Evolutionary conservation across 1,140 invertebrate genomes (phyloP).

Genomic region (Pseudoatta argentina): DNA sequence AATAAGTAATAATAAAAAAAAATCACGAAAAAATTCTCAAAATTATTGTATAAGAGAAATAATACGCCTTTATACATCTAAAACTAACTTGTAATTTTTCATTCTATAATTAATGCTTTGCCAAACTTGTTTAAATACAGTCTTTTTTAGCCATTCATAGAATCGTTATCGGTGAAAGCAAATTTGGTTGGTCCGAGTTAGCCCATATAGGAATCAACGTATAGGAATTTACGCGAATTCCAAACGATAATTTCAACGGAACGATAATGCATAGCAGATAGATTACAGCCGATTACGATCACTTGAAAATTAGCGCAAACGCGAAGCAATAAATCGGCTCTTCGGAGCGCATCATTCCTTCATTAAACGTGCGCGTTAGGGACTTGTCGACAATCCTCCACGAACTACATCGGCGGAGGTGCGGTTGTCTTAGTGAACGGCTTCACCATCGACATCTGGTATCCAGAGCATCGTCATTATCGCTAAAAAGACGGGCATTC

Average conservation of each 20-base stretch:
- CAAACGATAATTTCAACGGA: constrained; percentile 24
- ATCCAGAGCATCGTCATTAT: constrained; percentile 67
- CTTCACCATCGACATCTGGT: constrained; percentile 43
- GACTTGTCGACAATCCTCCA: constrained; percentile 42
- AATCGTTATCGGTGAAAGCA: not conserved
- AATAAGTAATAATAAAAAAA: not conserved
- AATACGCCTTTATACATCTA: not conserved
- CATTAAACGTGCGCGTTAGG: constrained; percentile 33
- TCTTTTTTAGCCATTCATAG: not conserved
- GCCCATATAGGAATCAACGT: not conserved
- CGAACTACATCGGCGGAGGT: not conserved
- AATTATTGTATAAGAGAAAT: not conserved
- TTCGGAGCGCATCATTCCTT: constrained; percentile 28
- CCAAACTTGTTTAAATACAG: not conserved
- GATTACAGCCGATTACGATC: constrained; percentile 29
- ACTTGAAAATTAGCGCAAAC: constrained; percentile 42
- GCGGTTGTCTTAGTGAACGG: constrained; percentile 26
- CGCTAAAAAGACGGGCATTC: constrained; percentile 71
- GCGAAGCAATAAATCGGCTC: constrained; percentile 50
- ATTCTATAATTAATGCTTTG: not conserved
- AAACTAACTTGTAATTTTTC: not conserved
- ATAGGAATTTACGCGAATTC: constrained; percentile 30
- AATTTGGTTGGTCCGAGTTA: not conserved
- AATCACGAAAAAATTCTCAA: not conserved
- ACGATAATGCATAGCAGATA: constrained; percentile 44